A percentile compares a stretch with the other conserved stretches of the same genome.
Conservation (phyloP, 2,113 vertebrate genomes). For the Tonatia bakeri region DNA sequence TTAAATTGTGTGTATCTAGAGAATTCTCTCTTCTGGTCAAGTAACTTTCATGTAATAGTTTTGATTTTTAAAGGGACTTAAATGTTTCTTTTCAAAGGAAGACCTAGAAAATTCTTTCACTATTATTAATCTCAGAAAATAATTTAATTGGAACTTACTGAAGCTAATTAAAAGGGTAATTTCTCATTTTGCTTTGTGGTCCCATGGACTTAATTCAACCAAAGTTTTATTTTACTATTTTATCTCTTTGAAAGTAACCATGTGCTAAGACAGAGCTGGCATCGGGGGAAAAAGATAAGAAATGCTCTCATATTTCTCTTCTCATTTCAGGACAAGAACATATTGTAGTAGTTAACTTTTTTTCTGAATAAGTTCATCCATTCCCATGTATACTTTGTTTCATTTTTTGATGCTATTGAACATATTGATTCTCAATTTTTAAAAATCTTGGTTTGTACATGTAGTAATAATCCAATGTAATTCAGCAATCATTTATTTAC, state of each 20-base stretch:
- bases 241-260: conserved; percentile 36
- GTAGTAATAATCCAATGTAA: neutral
- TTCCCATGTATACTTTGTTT: neutral
- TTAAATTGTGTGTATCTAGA: conserved; percentile 63
- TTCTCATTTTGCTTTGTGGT: conserved; percentile 74
- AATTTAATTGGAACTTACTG: conserved; percentile 74
- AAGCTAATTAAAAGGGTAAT: conserved; percentile 76
- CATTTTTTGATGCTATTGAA: neutral
- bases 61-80: conserved; percentile 67
- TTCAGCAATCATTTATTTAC: neutral
- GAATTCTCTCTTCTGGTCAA: conserved; percentile 66
- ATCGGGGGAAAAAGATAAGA: conserved; percentile 39
- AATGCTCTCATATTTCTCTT: conserved; percentile 39
- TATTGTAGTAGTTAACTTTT: neutral
- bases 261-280: conserved; percentile 29
- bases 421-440: neutral
- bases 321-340: neutral
- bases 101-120: conserved; percentile 68
- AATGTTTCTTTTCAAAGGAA: conserved; percentile 66
- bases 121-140: conserved; percentile 77
- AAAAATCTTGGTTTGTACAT: neutral
- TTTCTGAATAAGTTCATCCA: conserved; percentile 28
- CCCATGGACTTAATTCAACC: conserved; percentile 73
- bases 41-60: conserved; percentile 63
- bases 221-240: conserved; percentile 38